Evolutionary conservation across 2,888 invertebrate species (phyloP).

Genomic region (Protodeltote pygarga): DNA sequence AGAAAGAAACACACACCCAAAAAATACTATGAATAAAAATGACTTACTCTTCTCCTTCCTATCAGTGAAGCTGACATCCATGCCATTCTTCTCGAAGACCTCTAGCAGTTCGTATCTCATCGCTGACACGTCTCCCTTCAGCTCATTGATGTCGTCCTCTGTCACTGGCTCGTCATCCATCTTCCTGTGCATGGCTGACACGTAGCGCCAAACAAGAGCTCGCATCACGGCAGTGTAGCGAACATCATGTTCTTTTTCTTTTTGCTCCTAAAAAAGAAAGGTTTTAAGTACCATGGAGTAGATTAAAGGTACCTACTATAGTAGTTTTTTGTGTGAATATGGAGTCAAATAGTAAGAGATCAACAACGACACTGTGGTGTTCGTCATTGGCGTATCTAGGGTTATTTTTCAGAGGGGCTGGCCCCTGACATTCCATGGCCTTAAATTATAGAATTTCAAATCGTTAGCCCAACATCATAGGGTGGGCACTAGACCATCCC

Average conservation of each 20-base stretch:
- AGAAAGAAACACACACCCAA: too few species aligned
- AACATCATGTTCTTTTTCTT: conserved; percentile 89
- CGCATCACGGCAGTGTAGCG: conserved; percentile 94
- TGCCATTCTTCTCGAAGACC: conserved; percentile 94
- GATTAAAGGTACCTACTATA: too few species aligned
- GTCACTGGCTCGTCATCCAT: conserved; percentile 95
- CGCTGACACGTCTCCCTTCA: conserved; percentile 97
- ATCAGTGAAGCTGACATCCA: conserved; percentile 92
- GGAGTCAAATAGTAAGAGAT: too few species aligned
- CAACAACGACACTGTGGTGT: too few species aligned
- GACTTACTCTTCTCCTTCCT: conserved; percentile 91
- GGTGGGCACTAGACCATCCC: too few species aligned
- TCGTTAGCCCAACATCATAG: too few species aligned
- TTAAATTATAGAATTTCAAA: too few species aligned
- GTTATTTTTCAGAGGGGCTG: too few species aligned
- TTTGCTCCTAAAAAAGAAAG: conserved; percentile 77
- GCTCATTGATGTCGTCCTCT: conserved; percentile 96
- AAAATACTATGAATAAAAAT: too few species aligned
- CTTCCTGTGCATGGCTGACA: conserved; percentile 94
- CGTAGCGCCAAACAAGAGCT: conserved; percentile 96
- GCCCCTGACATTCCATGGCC: too few species aligned
- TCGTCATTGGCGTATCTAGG: too few species aligned
- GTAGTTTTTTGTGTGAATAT: too few species aligned
- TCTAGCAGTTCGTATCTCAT: conserved; percentile 97
- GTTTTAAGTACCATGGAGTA: background rate